Evolutionary conservation across 1,140 invertebrate genomes (phyloP), one percentile per base, ranked within the genome.

Genomic region (Hermetia illucens): DNA sequence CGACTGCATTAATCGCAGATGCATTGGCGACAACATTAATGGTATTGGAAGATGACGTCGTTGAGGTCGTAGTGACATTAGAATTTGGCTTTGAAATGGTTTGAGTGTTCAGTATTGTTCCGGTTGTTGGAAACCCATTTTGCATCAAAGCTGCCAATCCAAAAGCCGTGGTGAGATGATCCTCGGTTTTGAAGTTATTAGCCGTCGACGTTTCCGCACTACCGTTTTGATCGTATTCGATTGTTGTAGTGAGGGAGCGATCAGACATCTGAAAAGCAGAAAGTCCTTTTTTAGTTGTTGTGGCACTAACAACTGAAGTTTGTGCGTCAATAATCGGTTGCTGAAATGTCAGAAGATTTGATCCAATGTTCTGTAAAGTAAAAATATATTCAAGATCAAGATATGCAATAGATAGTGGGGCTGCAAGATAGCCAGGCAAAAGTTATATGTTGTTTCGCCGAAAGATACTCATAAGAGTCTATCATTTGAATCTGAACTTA

Each of bases 121-220:
- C 48, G 36, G 44, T 48, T n/a, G 53, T 68, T 5, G 73, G 66
- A 54, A 77, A 78, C 3, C 75, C 75, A 56, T 77, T 78, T 58
- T 78, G 75, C 74, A 79, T 77, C 40, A 78, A 62, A 15, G 76
- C 75, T 2, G 75, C 76, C 34, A 78, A 61, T 1, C 75, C 75
- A 60, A 77, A 77, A 18, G 76, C 76, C 12, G 70, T 72, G 21
- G 66, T 68, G 42, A 75, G 63, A 55, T 75, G 72, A 50, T 77
- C 74, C 54, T 77, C 73, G 36, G 71, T 70, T 41, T 75, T 74
- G 43, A 75, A 65, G 43, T 43, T 59, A 38, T 25, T 57, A 53
- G 30, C 16, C 30, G 9, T 25, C n/a, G 16, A 36, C 53, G 39
- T 37, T 44, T 37, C 24, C 42, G 39, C 18, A 44, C 42, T 29